Percentiles rank a stretch among this genome's conserved stretches.
phyloP scores from a whole-genome alignment of 2,888 invertebrate species.

The Lamproptera curius region DNA sequence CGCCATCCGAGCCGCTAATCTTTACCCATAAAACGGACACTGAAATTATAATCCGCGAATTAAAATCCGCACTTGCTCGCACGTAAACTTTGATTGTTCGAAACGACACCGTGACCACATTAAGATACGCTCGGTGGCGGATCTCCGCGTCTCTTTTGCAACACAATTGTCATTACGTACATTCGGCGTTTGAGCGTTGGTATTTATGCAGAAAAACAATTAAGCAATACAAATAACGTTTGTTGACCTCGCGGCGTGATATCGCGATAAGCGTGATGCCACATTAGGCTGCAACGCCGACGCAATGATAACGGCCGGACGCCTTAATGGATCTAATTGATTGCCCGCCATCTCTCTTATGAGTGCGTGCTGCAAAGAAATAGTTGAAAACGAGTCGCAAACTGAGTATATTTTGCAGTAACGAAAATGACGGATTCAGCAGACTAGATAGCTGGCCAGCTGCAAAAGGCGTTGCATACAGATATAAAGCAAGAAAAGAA shows the following conservation, averaged over 20 bases:
- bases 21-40: too few relatives aligned
- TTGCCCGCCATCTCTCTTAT: neutral
- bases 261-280: conserved; percentile 6
- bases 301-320: neutral
- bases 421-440: too few relatives aligned
- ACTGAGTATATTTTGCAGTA: too few relatives aligned
- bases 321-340: neutral
- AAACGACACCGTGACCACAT: neutral
- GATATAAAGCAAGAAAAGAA: too few relatives aligned
- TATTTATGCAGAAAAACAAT: conserved; percentile 15
- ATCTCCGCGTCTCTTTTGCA: conserved; percentile 4
- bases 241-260: conserved; percentile 14
- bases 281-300: conserved; percentile 4
- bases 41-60: too few relatives aligned
- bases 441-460: too few relatives aligned
- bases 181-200: neutral
- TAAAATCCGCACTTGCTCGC: too few relatives aligned
- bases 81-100: neutral
- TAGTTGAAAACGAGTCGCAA: too few relatives aligned
- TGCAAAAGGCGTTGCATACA: too few relatives aligned
- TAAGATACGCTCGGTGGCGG: neutral
- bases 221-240: conserved; percentile 19
- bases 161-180: conserved; percentile 9
- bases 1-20: too few relatives aligned
- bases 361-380: neutral